These are phyloP conservation scores for Sebastes minor DNA, from an alignment of 2,797 vertebrate species.

Conservation along the genomic window DNA sequence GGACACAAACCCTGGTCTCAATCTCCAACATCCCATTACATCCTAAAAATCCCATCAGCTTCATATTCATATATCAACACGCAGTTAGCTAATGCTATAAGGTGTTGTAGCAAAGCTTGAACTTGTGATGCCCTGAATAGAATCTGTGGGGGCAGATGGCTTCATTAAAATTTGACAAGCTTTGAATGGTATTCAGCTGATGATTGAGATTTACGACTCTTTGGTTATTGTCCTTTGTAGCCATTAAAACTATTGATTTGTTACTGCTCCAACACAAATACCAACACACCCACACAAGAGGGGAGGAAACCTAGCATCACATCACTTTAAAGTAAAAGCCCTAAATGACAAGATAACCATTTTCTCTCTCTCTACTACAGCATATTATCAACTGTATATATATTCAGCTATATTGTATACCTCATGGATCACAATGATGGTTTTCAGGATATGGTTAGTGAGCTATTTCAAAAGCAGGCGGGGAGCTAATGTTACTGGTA, in stretches of 20 bases:
- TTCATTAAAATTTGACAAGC: slow-evolving; percentile 64
- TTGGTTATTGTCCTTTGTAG: slow-evolving; percentile 54
- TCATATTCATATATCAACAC: background rate
- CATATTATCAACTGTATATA: background rate
- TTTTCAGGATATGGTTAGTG: background rate
- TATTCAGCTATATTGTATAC: background rate
- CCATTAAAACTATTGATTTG: slow-evolving; percentile 49
- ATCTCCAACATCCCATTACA: background rate
- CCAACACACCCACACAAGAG: background rate
- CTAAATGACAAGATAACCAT: background rate
- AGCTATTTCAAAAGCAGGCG: background rate
- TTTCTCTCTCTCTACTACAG: background rate
- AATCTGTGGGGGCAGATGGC: slow-evolving; percentile 58
- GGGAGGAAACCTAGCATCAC: background rate
- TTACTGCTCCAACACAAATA: slow-evolving; percentile 18
- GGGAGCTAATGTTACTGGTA: background rate
- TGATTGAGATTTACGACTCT: slow-evolving; percentile 54
- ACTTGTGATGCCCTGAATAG: slow-evolving; percentile 15
- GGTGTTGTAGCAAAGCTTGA: background rate
- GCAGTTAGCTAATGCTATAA: background rate
- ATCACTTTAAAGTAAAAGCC: background rate
- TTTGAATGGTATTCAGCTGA: slow-evolving; percentile 23
- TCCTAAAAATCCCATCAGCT: background rate
- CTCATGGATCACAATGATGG: background rate
- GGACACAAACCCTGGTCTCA: background rate